Evolutionary conservation across 2,113 vertebrate genomes (phyloP).

Genomic region (Tursiops truncatus): DNA sequence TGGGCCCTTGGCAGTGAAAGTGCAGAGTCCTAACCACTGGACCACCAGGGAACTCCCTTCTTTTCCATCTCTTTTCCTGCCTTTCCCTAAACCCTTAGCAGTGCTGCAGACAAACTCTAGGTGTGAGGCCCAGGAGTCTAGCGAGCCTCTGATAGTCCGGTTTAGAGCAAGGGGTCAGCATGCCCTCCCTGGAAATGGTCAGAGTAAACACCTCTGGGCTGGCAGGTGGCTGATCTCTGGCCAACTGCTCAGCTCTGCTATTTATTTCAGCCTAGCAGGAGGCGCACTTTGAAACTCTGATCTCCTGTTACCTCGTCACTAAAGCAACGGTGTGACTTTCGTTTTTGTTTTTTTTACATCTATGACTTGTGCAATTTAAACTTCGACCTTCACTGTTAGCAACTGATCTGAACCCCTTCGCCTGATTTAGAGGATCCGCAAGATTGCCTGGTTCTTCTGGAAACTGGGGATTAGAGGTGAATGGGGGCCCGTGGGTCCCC

Average conservation of each 20-base stretch:
- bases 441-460: no score
- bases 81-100: neutral
- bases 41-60: neutral
- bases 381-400: neutral
- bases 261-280: neutral
- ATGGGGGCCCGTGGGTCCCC: neutral
- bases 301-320: fast-evolving
- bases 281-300: fast-evolving
- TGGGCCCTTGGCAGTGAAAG: neutral
- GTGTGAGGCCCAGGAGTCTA: fast-evolving
- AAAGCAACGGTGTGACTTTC: neutral
- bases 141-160: fast-evolving
- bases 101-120: no score
- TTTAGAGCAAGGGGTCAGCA: neutral
- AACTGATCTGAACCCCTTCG: fast-evolving
- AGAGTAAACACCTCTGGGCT: fast-evolving
- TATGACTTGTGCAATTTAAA: fast-evolving
- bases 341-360: neutral
- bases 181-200: neutral
- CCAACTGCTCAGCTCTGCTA: fast-evolving
- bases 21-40: neutral
- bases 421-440: neutral
- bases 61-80: neutral
- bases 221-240: fast-evolving
- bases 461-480: neutral